Percentiles rank a stretch among this genome's conserved stretches.
phyloP scores from a whole-genome alignment of 2,113 vertebrate genomes.

The Oryzias celebensis region DNA sequence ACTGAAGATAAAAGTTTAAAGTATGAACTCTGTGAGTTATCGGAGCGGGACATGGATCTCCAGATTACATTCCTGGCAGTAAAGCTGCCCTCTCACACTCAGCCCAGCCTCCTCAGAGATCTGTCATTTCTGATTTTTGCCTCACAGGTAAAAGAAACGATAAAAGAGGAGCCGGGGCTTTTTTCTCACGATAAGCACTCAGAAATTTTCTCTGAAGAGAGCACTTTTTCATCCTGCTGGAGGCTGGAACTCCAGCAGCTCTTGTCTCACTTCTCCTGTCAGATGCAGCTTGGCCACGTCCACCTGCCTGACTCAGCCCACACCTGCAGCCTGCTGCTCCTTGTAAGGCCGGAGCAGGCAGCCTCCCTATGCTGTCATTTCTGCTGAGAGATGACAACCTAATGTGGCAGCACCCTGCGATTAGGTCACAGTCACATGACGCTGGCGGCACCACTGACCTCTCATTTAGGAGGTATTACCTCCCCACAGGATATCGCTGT shows the following conservation, averaged over 20 bases:
- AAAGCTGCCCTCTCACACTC: too few species aligned
- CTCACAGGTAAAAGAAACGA: background rate
- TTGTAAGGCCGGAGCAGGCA: conserved; percentile 3
- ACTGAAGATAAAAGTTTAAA: too few species aligned
- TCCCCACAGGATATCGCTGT: conserved; percentile 13
- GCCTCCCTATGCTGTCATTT: background rate
- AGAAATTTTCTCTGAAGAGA: conserved; percentile 31
- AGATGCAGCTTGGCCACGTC: background rate
- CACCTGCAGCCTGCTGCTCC: background rate
- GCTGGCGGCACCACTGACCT: conserved; percentile 19
- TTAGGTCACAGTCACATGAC: conserved; percentile 1
- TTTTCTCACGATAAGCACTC: conserved; percentile 8
- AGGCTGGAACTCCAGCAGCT: background rate
- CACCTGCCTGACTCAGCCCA: conserved; percentile 12
- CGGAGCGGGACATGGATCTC: too few species aligned
- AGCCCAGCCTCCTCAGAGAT: background rate
- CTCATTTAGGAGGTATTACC: conserved; percentile 44
- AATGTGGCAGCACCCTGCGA: conserved; percentile 1
- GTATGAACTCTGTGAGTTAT: too few species aligned
- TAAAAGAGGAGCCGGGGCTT: background rate
- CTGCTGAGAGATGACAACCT: conserved; percentile 12
- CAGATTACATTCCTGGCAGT: too few species aligned
- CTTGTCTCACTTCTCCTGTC: background rate
- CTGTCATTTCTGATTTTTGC: background rate
- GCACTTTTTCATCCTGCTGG: background rate